Evolutionary conservation across 2,797 vertebrate genomes (phyloP).

Genomic region (Anguilla anguilla): DNA sequence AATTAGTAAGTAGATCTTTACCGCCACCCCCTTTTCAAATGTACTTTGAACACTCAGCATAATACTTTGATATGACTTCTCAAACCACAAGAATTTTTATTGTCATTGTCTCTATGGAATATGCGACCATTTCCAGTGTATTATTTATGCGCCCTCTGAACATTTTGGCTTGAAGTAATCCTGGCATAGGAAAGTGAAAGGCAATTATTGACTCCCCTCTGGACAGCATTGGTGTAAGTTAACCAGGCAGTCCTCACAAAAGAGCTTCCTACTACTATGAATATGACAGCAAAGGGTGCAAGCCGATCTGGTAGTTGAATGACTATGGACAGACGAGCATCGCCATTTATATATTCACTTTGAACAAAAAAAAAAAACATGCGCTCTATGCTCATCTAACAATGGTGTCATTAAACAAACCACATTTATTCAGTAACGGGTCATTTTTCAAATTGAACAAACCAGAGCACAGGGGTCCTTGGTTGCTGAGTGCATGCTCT

Average conservation of each 20-base stretch:
- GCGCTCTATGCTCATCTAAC: slow-evolving; percentile 32
- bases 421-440: slow-evolving; percentile 33
- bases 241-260: slow-evolving; percentile 32
- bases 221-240: slow-evolving; percentile 48
- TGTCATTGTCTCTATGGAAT: slow-evolving; percentile 63
- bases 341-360: slow-evolving; percentile 46
- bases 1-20: neutral
- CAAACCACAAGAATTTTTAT: slow-evolving; percentile 60
- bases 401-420: slow-evolving; percentile 13
- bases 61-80: slow-evolving; percentile 55
- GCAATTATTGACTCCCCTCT: slow-evolving; percentile 49
- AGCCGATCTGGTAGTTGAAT: slow-evolving; percentile 35
- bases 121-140: slow-evolving; percentile 56
- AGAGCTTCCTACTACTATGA: slow-evolving; percentile 39
- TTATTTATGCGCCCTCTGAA: slow-evolving; percentile 53
- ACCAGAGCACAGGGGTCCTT: slow-evolving; percentile 20
- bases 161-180: slow-evolving; percentile 59
- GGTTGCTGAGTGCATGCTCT: neutral
- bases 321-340: slow-evolving; percentile 33
- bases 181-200: slow-evolving; percentile 43
- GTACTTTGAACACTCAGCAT: slow-evolving; percentile 52
- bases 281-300: slow-evolving; percentile 33
- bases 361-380: slow-evolving; percentile 36
- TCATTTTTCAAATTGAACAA: slow-evolving; percentile 40
- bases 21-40: neutral